Conservation (phyloP, 2,113 vertebrate species). For the Emydocephalus ijimae region DNA sequence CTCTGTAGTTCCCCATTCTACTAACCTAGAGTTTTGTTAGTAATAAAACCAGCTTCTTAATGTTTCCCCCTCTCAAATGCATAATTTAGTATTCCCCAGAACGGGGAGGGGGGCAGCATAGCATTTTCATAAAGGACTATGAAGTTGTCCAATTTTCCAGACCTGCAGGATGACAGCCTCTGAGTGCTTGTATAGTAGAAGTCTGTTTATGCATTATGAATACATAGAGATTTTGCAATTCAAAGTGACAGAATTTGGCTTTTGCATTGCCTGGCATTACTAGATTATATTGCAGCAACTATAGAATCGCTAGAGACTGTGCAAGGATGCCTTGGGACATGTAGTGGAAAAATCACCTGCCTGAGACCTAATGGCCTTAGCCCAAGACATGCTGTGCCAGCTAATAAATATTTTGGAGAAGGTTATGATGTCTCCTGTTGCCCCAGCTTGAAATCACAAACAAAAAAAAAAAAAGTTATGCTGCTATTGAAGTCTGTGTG, state of each 20-base stretch:
- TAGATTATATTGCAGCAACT: constrained; percentile 30
- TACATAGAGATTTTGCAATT: constrained; percentile 59
- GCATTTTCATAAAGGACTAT: constrained; percentile 74
- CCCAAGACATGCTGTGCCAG: constrained; percentile 6
- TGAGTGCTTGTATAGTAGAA: constrained; percentile 45
- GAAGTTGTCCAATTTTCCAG: constrained; percentile 74
- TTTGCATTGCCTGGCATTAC: constrained; percentile 8
- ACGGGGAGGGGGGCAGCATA: constrained; percentile 50
- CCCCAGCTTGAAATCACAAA: constrained; percentile 17
- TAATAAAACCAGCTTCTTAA: constrained; percentile 69
- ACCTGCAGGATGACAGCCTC: constrained; percentile 62
- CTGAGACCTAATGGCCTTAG: background rate
- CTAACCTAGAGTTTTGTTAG: constrained; percentile 58
- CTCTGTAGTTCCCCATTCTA: constrained; percentile 59
- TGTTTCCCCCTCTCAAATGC: constrained; percentile 72
- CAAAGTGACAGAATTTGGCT: constrained; percentile 60
- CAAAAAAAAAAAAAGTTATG: constrained; percentile 12
- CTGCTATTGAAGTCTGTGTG: background rate
- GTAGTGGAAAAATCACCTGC: background rate
- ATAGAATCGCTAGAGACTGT: background rate
- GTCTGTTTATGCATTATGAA: constrained; percentile 71
- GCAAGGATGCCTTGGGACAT: background rate
- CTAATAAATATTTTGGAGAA: constrained; percentile 27
- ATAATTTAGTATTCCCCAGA: constrained; percentile 76
- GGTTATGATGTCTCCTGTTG: constrained; percentile 17